Evolutionary conservation across 2,797 vertebrate genomes (phyloP), one percentile per base, ranked within the genome.

Genomic region (Sebastes oblongus): DNA sequence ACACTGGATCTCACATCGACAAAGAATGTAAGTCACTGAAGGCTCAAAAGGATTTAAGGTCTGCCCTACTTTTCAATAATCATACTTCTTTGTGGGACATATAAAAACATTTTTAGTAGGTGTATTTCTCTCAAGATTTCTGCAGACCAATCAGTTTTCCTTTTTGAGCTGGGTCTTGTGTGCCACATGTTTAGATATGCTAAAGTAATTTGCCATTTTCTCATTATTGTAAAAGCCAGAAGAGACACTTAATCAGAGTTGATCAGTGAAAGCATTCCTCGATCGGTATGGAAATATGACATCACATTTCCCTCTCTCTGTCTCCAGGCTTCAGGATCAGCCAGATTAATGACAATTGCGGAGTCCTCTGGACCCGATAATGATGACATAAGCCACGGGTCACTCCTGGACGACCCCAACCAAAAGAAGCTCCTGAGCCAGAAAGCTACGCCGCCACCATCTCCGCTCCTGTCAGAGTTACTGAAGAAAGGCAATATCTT

Each of bases 401-500:
- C 96, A 86, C 91, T 97, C 91, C 95, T 97, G 90, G 97, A 99
- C 88, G 98, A 99, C 92, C 96, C 96, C 91, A 91, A 96, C 89
- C 98, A 98, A 95, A 98, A 97, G 96, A 99, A 98, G 95, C 96
- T 97, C 82, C 91, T 97, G 95, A 94, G 95, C 93, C 98, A 98
- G 94, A 98, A 97, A 95, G 96, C 96, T 94, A 98, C 97, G 77
- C 97, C 97, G n/a, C 97, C 98, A 84, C 97, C 97, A 67, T 99
- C 98, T 91, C 98, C 98, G 83, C 97, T 99, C 88, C 96, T 99
- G 89, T 99, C 98, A 89, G 97, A 99, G 95, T 95, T 99, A 91
- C 96, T 99, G 95, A 99, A 99, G 96, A 99, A 99, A 96, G 97
- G 98, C 93, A 98, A 94, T 93, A 96, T 98, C 86, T 94, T 99